Conservation (phyloP, 2,888 invertebrate genomes). For the Anodontia alba region DNA sequence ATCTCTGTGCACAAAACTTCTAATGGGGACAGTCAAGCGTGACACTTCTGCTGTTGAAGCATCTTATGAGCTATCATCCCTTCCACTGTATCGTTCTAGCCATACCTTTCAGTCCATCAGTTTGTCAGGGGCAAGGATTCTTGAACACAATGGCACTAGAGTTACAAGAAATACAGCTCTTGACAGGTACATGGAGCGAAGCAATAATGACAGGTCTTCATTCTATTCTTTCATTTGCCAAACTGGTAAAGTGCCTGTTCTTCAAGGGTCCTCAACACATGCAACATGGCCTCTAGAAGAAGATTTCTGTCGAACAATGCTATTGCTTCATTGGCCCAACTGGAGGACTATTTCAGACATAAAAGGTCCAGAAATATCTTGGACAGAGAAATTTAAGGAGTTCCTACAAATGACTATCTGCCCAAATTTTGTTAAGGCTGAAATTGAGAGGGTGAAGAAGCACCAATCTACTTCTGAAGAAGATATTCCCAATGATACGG, state of each 20-base stretch:
- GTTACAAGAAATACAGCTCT: background rate
- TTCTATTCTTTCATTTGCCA: background rate
- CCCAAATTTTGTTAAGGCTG: slow-evolving; percentile 58
- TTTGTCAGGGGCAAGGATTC: slow-evolving; percentile 12
- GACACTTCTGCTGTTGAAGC: slow-evolving; percentile 63
- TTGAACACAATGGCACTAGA: background rate
- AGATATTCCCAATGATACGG: background rate
- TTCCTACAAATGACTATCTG: slow-evolving; percentile 43
- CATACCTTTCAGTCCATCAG: slow-evolving; percentile 59
- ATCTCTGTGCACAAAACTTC: slow-evolving; percentile 40
- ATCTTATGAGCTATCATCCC: slow-evolving; percentile 48
- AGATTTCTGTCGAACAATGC: slow-evolving; percentile 45
- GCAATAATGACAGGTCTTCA: background rate
- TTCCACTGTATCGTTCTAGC: slow-evolving; percentile 57
- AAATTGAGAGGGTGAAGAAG: slow-evolving; percentile 41
- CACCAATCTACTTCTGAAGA: background rate
- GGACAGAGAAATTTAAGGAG: slow-evolving; percentile 41
- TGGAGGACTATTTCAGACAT: slow-evolving; percentile 57
- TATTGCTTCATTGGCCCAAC: slow-evolving; percentile 58
- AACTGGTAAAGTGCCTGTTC: slow-evolving; percentile 14
- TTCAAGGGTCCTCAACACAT: background rate
- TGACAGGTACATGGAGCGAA: background rate
- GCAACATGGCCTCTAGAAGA: slow-evolving; percentile 53
- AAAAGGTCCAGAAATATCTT: slow-evolving; percentile 38
- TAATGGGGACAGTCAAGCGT: slow-evolving; percentile 61